Evolutionary conservation across 2,113 vertebrate genomes (phyloP).

Genomic region (Lophotis ruficrista): DNA sequence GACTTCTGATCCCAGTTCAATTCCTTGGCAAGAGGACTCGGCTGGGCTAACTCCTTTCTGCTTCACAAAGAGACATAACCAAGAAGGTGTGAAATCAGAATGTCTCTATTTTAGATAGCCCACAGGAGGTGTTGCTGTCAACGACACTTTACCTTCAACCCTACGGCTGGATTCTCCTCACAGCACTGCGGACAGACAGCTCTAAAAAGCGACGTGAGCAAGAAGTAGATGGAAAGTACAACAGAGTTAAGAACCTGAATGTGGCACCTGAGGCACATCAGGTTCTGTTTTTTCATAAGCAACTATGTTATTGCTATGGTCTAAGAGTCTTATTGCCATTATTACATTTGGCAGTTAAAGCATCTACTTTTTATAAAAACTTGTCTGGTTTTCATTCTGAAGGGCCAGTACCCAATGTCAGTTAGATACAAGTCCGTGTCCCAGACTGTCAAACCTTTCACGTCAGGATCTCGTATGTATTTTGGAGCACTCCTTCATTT

Average conservation of each 20-base stretch:
- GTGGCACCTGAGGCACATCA: background rate
- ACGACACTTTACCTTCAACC: background rate
- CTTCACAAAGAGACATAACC: background rate
- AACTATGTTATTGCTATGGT: background rate
- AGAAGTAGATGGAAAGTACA: background rate
- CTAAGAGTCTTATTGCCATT: background rate
- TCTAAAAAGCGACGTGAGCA: background rate
- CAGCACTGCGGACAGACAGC: background rate
- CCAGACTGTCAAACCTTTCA: background rate
- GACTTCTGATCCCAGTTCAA: background rate
- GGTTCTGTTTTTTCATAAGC: conserved; percentile 26
- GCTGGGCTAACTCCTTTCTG: background rate
- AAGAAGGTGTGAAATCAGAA: background rate
- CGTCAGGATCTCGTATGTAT: background rate
- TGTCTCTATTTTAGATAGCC: background rate
- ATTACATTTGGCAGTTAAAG: background rate
- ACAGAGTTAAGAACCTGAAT: background rate
- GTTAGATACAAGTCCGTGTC: background rate
- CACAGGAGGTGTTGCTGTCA: background rate
- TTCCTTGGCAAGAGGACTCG: background rate
- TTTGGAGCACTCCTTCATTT: background rate
- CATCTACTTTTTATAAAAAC: background rate
- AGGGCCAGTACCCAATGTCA: background rate
- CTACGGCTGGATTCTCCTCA: background rate
- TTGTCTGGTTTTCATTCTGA: background rate